Base-by-base conservation (phyloP, 2,797 vertebrate genomes). In the Huso huso region DNA sequence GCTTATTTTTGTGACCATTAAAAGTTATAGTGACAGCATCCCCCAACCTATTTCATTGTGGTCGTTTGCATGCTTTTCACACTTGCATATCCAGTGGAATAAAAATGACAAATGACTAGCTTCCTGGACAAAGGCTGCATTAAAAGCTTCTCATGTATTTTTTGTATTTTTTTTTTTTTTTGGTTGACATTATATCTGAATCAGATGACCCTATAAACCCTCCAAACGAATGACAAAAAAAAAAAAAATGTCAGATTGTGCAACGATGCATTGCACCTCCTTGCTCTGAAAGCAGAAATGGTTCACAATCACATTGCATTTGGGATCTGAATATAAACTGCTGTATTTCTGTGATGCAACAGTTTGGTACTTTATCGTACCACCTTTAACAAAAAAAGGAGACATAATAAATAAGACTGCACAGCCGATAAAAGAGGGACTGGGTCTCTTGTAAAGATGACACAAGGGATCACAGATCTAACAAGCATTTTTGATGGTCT, bases 401-500 rank as follows among this genome's bases (percentile, higher is more conserved):
- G 64, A 37, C 37, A 52, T 57, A 68, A 57, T 52, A 63, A 70
- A 61, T 71, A 49, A 52, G 49, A 70, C 59, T 77, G 71, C 55
- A 65, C 62, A 63, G 63, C 65, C 64, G 52, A 49, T 66, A 71
- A 63, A 63, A 74, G 77, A 77, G 69, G 77, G 78, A 81, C 61
- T 13, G 59, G 70, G 70, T 71, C 70, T 65, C 64, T 66, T 86
- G 79, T 88, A 88, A 86, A 88, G 83, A 86, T 72, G 82, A 86
- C 81, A 79, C 75, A 86, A 77, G 72, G 77, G 78, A 82, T 89
- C 86, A 80, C 68, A 76, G 78, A 87, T 83, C 75, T 80, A 69
- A 82, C 72, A 78, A 83, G 70, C 81, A 81, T 87, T 85, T 86
- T 73, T 80, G 83, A 83, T 73, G 77, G 83, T 84, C 84, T 84